A percentile compares a stretch with the other conserved stretches of the same genome.
These are phyloP conservation scores for Lithosia quadra DNA, from an alignment of 2,888 invertebrate genomes.

Conservation along the genomic window DNA sequence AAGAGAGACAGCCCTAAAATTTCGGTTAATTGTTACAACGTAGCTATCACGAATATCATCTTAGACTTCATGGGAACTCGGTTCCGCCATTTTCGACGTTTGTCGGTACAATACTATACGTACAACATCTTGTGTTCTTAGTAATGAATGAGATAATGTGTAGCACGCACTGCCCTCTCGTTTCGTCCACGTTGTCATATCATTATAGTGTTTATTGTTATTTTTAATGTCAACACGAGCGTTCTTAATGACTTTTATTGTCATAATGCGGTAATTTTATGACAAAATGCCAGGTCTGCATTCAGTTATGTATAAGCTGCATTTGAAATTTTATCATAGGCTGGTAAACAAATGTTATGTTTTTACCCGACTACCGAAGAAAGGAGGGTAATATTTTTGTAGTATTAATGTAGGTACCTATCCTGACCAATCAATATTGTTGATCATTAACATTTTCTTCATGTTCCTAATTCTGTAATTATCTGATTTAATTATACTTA, in stretches of 20 bases:
- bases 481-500: too few species aligned
- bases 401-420: too few species aligned
- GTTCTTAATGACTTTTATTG: conserved; percentile 67
- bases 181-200: conserved; percentile 63
- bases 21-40: conserved; percentile 82
- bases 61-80: conserved; percentile 82
- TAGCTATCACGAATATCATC: conserved; percentile 77
- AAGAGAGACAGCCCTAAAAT: conserved; percentile 45
- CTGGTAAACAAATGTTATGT: too few species aligned
- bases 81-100: conserved; percentile 77
- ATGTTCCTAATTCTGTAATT: too few species aligned
- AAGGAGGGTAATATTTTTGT: too few species aligned
- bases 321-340: too few species aligned
- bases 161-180: conserved; percentile 66
- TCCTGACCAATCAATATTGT: too few species aligned
- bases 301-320: conserved; percentile 10
- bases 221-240: conserved; percentile 72
- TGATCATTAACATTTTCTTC: too few species aligned
- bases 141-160: conserved; percentile 80
- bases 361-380: too few species aligned
- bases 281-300: conserved; percentile 36
- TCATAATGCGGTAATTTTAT: conserved; percentile 63
- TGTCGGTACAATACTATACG: conserved; percentile 63
- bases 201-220: conserved; percentile 72
- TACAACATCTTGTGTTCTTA: conserved; percentile 71